Base-by-base conservation (phyloP, 2,113 vertebrate species). In the Corydoras sp. region DNA sequence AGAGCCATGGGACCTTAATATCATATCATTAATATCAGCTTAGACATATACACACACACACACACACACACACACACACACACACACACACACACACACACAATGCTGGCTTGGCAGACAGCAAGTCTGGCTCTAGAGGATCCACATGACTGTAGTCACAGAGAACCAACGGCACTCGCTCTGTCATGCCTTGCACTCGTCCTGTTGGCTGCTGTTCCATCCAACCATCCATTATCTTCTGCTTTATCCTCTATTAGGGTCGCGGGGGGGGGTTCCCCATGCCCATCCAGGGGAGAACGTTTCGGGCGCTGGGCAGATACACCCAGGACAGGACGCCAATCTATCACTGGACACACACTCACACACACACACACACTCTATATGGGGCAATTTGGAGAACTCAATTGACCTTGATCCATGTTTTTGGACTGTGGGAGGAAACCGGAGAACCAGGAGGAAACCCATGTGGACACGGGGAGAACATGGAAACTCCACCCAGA, bases 1-100 rank as follows among this genome's bases (percentile, higher is more conserved):
- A 29, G 70, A 78, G 82, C 74, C 67, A 71, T 73, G 77, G 77
- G 73, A 75, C 69, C 69, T 72, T 79, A 79, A 79, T 79, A 75
- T 75, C 69, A 79, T 82, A 84, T 86, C 82, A 84, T 87, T 88
- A 85, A 87, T 82, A 81, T 67, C n/a, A 60, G 76, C 73, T 85
- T 74, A 35, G 35, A 71, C 56, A 60, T 63, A 71, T 62, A 62
- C 58, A 53, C 68, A 58, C 68, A 56, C 69, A 62, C 64, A 69
- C 67, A 68, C 73, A 63, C 51, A 55, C 71, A 59, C 49, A 63
- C 58, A 71, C 55, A 76, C 53, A 32, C 9, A 50, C 60, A 59
- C 24, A 43, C 58, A 71, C 55, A 76, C 53, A 32, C 9, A 50
- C 60, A 59, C 24, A 43, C 58, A 48, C 61, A 61, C 55, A 75